Base-by-base conservation (phyloP, 2,888 invertebrate species). In the Drosophila dives region DNA sequence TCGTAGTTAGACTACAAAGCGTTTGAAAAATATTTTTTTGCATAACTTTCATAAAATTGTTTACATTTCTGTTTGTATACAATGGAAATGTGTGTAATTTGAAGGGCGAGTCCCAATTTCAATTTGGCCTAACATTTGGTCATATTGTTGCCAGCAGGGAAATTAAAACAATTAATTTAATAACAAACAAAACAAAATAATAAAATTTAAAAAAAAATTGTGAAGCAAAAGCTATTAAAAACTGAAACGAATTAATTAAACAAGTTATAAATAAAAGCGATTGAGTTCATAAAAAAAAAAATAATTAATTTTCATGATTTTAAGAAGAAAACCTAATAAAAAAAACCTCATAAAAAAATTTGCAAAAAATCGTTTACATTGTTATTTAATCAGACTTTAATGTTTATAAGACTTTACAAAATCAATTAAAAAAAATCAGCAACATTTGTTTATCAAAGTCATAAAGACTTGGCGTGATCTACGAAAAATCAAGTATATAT, bases 21-120 rank as follows among this genome's bases (percentile, higher is more conserved):
- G 40, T 58, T 48, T 63, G 42, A 48, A 32, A 60, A 58, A 49
- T 72, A 77, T 67, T 62, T 76, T 50, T 76, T 50, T 51, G 61
- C 48, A 64, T 54, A 55, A 61, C 76, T 38, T 62, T 64, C 29
- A 15, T 58, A 29, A 42, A 32, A 56, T 64, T 76, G 76, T 77
- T 76, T 77, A 73, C 59, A 56, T 42, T 36, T 11, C 33, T 56
- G 68, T 63, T 68, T 72, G 51, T 62, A 73, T 73, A 77, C 68
- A 77, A 59, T 64, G 63, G 29, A 53, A 61, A 66, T 45, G 36
- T 66, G 36, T 66, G 60, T 45, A 45, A 58, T 40, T 61, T 62
- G 77, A 72, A 72, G 77, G 77, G 75, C 77, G 17, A 66, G 60
- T 42, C 66, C 60, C 66, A 77, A 72, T 75, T 72, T 58, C 65